phyloP scores from a whole-genome alignment of 2,797 vertebrate species.

The Hoplostethus mediterraneus region DNA sequence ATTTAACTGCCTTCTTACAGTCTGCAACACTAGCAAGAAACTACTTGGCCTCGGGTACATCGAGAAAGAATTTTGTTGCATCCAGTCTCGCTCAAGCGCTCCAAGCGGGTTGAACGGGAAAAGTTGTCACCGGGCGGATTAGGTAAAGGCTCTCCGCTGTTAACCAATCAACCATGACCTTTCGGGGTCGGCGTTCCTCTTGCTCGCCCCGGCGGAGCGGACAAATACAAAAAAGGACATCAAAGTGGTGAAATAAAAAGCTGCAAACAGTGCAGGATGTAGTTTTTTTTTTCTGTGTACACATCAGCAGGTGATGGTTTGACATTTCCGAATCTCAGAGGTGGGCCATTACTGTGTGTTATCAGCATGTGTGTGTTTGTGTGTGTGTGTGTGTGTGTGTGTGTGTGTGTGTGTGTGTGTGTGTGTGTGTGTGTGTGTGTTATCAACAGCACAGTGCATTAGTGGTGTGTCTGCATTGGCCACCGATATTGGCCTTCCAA shows the following conservation, averaged over 20 bases:
- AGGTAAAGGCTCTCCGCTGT: constrained; percentile 74
- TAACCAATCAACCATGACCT: constrained; percentile 75
- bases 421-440: not conserved
- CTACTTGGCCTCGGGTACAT: constrained; percentile 43
- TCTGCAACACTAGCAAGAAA: constrained; percentile 39
- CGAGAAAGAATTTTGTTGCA: constrained; percentile 47
- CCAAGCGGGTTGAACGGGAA: constrained; percentile 24
- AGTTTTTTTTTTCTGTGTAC: not conserved
- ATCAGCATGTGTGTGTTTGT: constrained; percentile 5
- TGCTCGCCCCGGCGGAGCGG: constrained; percentile 8
- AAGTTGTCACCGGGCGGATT: constrained; percentile 39
- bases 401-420: not conserved
- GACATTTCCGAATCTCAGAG: constrained; percentile 67
- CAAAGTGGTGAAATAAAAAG: constrained; percentile 55
- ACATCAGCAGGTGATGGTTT: constrained; percentile 49
- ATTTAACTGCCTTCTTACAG: too few species aligned
- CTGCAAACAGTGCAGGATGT: constrained; percentile 40
- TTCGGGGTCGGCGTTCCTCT: constrained; percentile 57
- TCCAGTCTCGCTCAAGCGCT: constrained; percentile 45
- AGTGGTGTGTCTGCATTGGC: not conserved
- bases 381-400: constrained; percentile 18
- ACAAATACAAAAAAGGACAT: constrained; percentile 26
- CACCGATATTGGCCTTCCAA: too few species aligned
- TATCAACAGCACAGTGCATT: constrained; percentile 19
- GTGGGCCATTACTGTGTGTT: constrained; percentile 7